phyloP scores from a whole-genome alignment of 2,888 invertebrate genomes.

The Scrobipalpa atriplicella region DNA sequence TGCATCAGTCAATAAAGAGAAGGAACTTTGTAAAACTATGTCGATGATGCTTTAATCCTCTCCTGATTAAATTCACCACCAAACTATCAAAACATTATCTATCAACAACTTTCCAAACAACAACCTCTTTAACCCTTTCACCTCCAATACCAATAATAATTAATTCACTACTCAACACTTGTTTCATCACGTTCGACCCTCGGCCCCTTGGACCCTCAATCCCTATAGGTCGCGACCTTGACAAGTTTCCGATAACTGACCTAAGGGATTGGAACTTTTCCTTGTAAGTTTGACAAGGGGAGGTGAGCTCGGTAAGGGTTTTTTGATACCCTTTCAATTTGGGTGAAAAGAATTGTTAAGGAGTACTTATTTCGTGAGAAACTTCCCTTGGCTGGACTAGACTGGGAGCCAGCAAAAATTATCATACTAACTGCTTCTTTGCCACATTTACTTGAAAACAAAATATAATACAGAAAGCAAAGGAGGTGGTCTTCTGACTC shows the following conservation, averaged over 20 bases:
- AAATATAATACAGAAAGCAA: too few species aligned
- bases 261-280: constrained; percentile 24
- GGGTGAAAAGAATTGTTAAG: not conserved
- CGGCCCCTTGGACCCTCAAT: not conserved
- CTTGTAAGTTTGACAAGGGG: constrained; percentile 6
- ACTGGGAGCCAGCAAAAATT: too few species aligned
- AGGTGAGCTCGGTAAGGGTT: not conserved
- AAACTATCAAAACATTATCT: not conserved
- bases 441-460: too few species aligned
- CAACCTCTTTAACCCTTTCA: not conserved
- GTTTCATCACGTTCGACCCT: constrained; percentile 25
- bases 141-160: constrained; percentile 22
- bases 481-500: too few species aligned
- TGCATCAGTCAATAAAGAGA: too few species aligned
- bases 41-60: too few species aligned
- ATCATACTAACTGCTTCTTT: too few species aligned
- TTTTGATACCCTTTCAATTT: not conserved
- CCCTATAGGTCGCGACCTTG: constrained; percentile 11
- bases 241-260: constrained; percentile 20
- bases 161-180: constrained; percentile 19
- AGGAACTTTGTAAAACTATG: too few species aligned
- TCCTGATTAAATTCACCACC: not conserved
- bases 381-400: too few species aligned
- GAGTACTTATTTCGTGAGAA: not conserved
- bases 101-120: not conserved